These are phyloP conservation scores for Porphyrio hochstetteri DNA, from an alignment of 2,113 vertebrate genomes.

Conservation along the genomic window DNA sequence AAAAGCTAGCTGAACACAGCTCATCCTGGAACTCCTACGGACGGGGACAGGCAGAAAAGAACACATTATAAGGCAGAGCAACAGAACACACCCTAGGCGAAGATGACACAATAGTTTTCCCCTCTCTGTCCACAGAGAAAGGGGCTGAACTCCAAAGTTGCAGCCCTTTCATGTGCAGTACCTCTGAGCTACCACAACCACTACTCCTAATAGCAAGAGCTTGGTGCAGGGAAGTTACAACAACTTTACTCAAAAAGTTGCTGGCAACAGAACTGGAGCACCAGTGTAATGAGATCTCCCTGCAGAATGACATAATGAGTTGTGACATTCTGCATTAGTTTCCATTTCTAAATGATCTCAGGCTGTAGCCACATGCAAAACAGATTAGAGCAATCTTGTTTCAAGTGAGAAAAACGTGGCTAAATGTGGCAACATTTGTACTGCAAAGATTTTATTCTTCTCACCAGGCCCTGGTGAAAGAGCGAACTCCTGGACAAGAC, in stretches of 20 bases:
- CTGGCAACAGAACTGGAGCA: not conserved
- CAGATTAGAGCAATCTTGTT: slow-evolving; percentile 8
- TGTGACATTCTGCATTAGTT: not conserved
- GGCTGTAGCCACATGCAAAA: not conserved
- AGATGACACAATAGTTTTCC: not conserved
- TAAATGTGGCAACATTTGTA: slow-evolving; percentile 26
- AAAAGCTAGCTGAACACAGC: not conserved
- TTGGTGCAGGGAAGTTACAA: not conserved
- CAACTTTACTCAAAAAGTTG: not conserved
- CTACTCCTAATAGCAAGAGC: not conserved
- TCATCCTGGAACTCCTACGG: not conserved
- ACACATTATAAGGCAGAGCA: not conserved
- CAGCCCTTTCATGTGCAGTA: not conserved
- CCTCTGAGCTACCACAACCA: not conserved
- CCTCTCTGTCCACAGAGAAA: not conserved
- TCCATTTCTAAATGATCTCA: not conserved
- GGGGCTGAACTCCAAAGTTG: not conserved
- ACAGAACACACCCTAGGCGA: not conserved
- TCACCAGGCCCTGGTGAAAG: not conserved
- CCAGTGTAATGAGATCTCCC: not conserved
- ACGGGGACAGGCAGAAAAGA: not conserved
- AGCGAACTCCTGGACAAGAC: not conserved
- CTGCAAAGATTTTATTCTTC: slow-evolving; percentile 7
- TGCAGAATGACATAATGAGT: not conserved
- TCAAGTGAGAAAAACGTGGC: not conserved